Percentiles rank a stretch among this genome's conserved stretches.
Evolutionary conservation across 2,888 invertebrate genomes (phyloP).

Genomic region (Gisinianus flammeolus): DNA sequence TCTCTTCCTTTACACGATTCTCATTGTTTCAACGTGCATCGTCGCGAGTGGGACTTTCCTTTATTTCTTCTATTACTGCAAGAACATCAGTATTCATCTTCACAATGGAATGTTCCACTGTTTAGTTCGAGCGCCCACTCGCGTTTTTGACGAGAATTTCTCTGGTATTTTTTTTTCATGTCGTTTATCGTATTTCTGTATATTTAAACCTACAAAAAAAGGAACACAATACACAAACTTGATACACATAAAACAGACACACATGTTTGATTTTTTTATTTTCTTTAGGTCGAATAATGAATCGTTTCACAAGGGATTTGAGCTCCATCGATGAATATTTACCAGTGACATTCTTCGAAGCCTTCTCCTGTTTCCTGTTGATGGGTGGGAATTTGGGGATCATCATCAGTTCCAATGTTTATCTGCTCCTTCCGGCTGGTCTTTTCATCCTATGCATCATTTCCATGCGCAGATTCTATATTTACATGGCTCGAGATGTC

Average conservation of each 20-base stretch:
- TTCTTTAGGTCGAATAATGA: slow-evolving; percentile 74
- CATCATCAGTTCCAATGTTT: slow-evolving; percentile 63
- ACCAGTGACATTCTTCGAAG: slow-evolving; percentile 70
- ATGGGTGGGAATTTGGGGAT: slow-evolving; percentile 63
- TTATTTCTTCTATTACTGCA: no score
- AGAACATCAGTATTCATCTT: no score
- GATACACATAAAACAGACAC: no score
- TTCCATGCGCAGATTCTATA: slow-evolving; percentile 63
- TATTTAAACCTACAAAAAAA: no score
- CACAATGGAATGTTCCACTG: no score
- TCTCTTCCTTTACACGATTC: background rate
- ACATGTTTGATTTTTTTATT: background rate
- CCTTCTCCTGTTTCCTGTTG: slow-evolving; percentile 64
- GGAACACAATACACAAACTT: no score
- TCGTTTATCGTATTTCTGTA: no score
- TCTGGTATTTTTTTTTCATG: no score
- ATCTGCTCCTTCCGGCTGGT: slow-evolving; percentile 61
- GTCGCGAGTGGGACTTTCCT: no score
- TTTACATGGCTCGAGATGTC: slow-evolving; percentile 63
- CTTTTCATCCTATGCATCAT: slow-evolving; percentile 62
- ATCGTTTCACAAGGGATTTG: slow-evolving; percentile 84
- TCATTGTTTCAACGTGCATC: background rate
- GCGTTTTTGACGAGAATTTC: no score
- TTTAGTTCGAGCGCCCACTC: no score
- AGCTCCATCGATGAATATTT: slow-evolving; percentile 77